Evolutionary conservation across 2,797 vertebrate genomes (phyloP).

Genomic region (Gephyroberyx darwinii): DNA sequence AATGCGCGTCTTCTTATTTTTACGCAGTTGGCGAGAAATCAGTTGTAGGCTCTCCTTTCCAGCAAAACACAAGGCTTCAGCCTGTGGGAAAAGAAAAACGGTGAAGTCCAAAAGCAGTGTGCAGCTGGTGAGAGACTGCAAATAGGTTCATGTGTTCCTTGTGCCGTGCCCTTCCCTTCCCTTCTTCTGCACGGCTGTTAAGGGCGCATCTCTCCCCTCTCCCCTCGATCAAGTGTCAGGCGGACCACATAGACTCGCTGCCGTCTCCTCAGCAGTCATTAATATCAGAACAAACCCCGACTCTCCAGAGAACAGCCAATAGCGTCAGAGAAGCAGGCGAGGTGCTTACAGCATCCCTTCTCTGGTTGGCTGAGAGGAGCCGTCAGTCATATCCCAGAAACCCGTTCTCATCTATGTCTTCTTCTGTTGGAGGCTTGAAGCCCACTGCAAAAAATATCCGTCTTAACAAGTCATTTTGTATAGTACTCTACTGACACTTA

Average conservation of each 20-base stretch:
- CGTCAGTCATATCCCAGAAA: constrained; percentile 83
- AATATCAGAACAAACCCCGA: constrained; percentile 83
- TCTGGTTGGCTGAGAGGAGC: constrained; percentile 82
- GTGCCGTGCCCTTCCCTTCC: constrained; percentile 69
- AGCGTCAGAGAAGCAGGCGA: constrained; percentile 77
- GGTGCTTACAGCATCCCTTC: constrained; percentile 77
- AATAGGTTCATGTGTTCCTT: constrained; percentile 53
- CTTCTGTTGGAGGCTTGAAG: constrained; percentile 72
- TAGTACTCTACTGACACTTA: background rate
- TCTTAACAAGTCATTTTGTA: constrained; percentile 13
- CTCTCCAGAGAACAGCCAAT: constrained; percentile 87
- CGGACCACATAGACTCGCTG: constrained; percentile 87
- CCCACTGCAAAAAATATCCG: constrained; percentile 71
- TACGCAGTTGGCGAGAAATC: constrained; percentile 73
- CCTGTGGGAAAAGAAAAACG: constrained; percentile 55
- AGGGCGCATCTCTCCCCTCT: constrained; percentile 80
- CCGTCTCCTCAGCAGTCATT: constrained; percentile 90
- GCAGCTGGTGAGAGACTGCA: constrained; percentile 56
- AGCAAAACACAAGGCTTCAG: constrained; percentile 68
- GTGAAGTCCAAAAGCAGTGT: constrained; percentile 76
- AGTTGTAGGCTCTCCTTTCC: constrained; percentile 72
- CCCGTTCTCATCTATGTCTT: constrained; percentile 57
- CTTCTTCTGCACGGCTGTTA: constrained; percentile 84
- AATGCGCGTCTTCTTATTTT: constrained; percentile 76
- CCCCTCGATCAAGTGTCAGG: constrained; percentile 83